These are phyloP conservation scores for Myotis yumanensis DNA, from an alignment of 2,113 vertebrate species.

Conservation along the genomic window DNA sequence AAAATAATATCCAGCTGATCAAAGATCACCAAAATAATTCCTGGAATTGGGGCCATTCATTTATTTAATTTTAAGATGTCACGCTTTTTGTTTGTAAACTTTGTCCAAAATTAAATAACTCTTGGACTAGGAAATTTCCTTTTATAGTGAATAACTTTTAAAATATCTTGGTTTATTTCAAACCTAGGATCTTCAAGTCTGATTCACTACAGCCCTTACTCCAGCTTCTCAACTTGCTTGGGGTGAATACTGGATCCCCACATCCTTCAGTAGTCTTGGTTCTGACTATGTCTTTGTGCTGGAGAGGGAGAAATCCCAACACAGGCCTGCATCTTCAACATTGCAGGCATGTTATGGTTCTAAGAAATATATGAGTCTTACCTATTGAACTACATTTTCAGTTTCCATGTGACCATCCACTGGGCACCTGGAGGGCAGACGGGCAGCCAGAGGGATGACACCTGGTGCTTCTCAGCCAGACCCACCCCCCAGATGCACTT, in stretches of 20 bases:
- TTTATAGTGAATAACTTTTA: background rate
- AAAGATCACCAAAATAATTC: no score
- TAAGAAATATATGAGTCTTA: background rate
- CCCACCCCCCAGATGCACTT: no score
- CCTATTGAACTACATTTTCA: background rate
- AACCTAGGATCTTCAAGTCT: background rate
- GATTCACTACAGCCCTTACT: rapidly evolving
- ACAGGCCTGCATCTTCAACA: rapidly evolving
- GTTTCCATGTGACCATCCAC: rapidly evolving
- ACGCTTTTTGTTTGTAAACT: background rate
- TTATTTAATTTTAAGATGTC: background rate
- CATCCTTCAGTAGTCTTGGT: no score
- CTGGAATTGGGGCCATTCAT: background rate
- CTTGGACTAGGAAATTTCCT: background rate
- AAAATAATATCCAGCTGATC: no score
- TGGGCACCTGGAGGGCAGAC: background rate
- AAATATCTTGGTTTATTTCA: rapidly evolving
- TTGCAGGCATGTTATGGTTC: rapidly evolving
- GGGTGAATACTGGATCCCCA: rapidly evolving
- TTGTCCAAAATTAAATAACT: background rate
- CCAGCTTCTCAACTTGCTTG: rapidly evolving
- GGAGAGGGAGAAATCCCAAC: rapidly evolving
- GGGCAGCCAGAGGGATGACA: rapidly evolving
- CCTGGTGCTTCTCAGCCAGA: background rate
- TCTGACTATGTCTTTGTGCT: rapidly evolving